phyloP scores from a whole-genome alignment of 2,113 vertebrate genomes.

The Monarcha castaneiventris region DNA sequence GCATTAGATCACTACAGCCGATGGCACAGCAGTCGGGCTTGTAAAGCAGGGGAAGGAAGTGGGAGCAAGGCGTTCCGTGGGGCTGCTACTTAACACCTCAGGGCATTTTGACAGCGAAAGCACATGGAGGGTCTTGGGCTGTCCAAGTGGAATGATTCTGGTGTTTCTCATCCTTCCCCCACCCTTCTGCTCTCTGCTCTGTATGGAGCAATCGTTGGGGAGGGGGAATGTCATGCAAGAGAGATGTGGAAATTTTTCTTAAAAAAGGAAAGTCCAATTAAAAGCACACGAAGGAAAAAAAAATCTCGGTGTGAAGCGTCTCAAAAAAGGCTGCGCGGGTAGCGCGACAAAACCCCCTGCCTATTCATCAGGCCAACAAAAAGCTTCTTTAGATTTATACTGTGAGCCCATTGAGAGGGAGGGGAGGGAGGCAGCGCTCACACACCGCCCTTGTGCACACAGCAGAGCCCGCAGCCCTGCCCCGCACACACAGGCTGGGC shows the following conservation, averaged over 20 bases:
- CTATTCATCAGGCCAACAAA: slow-evolving; percentile 79
- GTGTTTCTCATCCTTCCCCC: not conserved
- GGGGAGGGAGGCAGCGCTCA: slow-evolving; percentile 52
- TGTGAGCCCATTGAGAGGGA: slow-evolving; percentile 77
- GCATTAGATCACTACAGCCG: accelerated
- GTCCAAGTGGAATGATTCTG: not conserved
- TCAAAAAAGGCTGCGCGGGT: slow-evolving; percentile 29
- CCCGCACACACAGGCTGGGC: slow-evolving; percentile 56
- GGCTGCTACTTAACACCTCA: not conserved
- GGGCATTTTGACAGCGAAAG: not conserved
- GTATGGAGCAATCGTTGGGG: accelerated
- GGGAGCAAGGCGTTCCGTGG: accelerated
- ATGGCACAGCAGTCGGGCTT: not conserved
- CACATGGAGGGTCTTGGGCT: not conserved
- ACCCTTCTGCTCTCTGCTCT: not conserved
- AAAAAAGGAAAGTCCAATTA: not conserved
- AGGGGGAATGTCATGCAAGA: not conserved
- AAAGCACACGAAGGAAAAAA: not conserved
- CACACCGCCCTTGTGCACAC: slow-evolving; percentile 66
- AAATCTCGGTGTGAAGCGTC: slow-evolving; percentile 35
- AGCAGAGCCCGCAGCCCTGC: slow-evolving; percentile 43
- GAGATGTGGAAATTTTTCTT: slow-evolving; percentile 38
- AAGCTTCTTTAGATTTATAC: slow-evolving; percentile 75
- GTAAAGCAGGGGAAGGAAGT: slow-evolving; percentile 9
- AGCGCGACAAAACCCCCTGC: slow-evolving; percentile 55